Percentiles rank a stretch among this genome's conserved stretches.
phyloP scores from a whole-genome alignment of 2,888 invertebrate species.

The Tetragnatha montana region DNA sequence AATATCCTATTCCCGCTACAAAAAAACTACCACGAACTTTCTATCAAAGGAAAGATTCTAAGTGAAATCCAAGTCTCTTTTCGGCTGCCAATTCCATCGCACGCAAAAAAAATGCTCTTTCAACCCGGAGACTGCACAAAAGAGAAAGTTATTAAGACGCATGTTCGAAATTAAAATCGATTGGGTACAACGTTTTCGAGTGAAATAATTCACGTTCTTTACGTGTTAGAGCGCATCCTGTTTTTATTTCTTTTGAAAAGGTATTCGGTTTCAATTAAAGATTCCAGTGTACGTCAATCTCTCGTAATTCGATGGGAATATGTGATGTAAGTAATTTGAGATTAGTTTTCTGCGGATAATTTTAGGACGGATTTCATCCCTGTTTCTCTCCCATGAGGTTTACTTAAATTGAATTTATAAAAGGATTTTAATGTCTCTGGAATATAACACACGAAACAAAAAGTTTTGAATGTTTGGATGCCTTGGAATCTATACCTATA shows the following conservation, averaged over 20 bases:
- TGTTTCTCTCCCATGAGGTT: too few relatives aligned
- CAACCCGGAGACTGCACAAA: not conserved
- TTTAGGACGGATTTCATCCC: too few relatives aligned
- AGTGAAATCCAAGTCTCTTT: not conserved
- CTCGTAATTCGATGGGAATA: too few relatives aligned
- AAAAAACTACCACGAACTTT: not conserved
- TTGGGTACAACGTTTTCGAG: not conserved
- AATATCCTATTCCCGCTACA: not conserved
- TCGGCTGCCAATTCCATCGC: not conserved
- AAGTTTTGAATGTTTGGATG: too few relatives aligned
- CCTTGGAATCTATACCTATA: too few relatives aligned
- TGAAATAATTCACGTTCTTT: not conserved
- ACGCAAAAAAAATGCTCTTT: not conserved
- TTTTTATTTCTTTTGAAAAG: not conserved
- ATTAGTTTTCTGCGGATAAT: too few relatives aligned
- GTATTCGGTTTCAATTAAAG: constrained; percentile 9
- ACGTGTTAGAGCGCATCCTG: not conserved
- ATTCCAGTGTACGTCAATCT: not conserved
- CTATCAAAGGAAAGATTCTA: not conserved
- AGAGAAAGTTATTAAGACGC: not conserved
- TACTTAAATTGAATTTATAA: too few relatives aligned
- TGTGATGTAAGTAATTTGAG: too few relatives aligned
- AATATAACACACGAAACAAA: too few relatives aligned
- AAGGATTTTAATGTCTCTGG: too few relatives aligned
- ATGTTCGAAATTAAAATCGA: constrained; percentile 29